Percentiles rank a stretch among this genome's conserved stretches.
Evolutionary conservation across 2,113 vertebrate genomes (phyloP).

Genomic region (Alaudala cheleensis): DNA sequence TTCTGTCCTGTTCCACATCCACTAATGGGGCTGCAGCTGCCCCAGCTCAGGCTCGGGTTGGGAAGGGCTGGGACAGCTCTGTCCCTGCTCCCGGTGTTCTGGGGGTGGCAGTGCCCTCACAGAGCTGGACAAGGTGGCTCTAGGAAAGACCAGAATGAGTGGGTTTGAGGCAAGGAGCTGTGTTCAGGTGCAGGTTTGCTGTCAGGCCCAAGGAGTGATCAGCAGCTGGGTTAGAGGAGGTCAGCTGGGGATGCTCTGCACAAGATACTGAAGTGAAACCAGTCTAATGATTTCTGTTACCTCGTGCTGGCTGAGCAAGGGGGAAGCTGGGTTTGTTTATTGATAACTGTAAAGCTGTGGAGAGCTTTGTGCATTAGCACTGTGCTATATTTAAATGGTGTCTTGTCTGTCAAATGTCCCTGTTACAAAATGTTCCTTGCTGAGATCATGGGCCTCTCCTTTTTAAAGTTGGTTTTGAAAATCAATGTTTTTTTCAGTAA

Average conservation of each 20-base stretch:
- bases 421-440: neutral
- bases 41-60: neutral
- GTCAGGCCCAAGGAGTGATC: neutral
- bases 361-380: neutral
- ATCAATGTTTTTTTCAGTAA: neutral
- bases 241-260: neutral
- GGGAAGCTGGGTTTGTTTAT: neutral
- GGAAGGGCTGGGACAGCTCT: neutral
- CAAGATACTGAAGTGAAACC: neutral
- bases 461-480: neutral
- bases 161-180: accelerated
- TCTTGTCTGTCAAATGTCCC: neutral
- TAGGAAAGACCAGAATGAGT: neutral
- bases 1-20: neutral
- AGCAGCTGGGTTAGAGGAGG: neutral
- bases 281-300: neutral
- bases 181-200: accelerated
- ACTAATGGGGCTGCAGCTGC: accelerated
- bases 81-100: neutral
- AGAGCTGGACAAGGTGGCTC: neutral
- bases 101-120: accelerated
- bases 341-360: neutral
- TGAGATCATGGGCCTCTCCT: neutral
- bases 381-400: constrained; percentile 10
- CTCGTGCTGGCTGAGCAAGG: neutral